Percentiles rank a stretch among this genome's conserved stretches.
These are phyloP conservation scores for Hypsopygia costalis DNA, from an alignment of 2,888 invertebrate species.

Conservation along the genomic window DNA sequence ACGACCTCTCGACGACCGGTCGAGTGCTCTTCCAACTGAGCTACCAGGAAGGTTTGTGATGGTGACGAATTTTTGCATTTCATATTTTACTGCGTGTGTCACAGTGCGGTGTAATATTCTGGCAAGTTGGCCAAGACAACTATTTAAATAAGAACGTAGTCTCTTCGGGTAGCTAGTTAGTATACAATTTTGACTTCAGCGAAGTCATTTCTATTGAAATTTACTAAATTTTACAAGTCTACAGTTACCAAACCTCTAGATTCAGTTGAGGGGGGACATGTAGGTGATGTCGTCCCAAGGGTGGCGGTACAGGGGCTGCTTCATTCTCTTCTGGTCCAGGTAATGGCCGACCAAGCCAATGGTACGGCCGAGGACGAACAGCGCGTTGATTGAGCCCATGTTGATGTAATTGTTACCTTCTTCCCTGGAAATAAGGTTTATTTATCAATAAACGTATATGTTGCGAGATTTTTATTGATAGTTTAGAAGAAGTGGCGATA, in stretches of 20 bases:
- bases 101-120: no score
- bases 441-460: background rate
- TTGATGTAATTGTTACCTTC: slow-evolving; percentile 98
- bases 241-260: background rate
- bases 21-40: no score
- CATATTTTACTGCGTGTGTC: no score
- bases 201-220: no score
- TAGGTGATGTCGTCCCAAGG: slow-evolving; percentile 98
- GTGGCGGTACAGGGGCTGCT: slow-evolving; percentile 99
- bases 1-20: no score
- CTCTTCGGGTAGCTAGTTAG: no score
- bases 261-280: slow-evolving; percentile 67
- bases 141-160: no score
- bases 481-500: background rate
- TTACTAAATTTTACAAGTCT: background rate
- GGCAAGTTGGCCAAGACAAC: no score
- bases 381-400: slow-evolving; percentile 98
- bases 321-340: slow-evolving; percentile 98
- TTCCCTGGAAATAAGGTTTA: slow-evolving; percentile 79
- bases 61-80: no score
- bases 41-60: no score
- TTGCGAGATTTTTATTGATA: background rate
- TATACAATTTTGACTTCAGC: no score
- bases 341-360: slow-evolving; percentile 99
- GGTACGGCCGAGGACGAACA: slow-evolving; percentile 98